These are phyloP conservation scores for Caenorhabditis japonica DNA, from an alignment of 2,888 invertebrate genomes.

Conservation along the genomic window DNA sequence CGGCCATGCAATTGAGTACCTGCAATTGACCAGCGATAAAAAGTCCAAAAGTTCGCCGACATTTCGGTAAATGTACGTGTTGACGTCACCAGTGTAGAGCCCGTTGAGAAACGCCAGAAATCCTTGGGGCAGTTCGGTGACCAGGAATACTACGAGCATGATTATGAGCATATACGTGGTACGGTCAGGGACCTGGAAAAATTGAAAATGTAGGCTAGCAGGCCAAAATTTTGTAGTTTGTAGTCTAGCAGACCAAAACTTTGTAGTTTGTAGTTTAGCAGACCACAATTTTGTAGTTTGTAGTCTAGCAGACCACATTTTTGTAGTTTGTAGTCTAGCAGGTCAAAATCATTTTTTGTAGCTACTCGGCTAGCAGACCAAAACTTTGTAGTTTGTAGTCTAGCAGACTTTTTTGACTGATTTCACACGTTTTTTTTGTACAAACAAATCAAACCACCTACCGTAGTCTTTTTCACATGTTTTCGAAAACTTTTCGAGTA, in stretches of 20 bases:
- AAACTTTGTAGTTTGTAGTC: no score
- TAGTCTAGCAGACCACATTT: no score
- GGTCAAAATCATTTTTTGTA: no score
- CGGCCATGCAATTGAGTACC: conserved; percentile 28
- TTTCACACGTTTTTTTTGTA: no score
- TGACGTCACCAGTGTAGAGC: conserved; percentile 64
- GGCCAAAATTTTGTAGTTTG: no score
- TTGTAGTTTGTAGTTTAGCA: no score
- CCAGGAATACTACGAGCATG: conserved; percentile 67
- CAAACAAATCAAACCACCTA: conserved; percentile 23
- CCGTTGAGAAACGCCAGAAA: conserved; percentile 67
- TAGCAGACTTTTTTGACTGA: no score
- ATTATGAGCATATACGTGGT: conserved; percentile 70
- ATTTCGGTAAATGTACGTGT: conserved; percentile 67
- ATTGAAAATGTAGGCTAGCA: no score
- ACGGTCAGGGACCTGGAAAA: conserved; percentile 56
- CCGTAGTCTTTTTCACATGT: conserved; percentile 70
- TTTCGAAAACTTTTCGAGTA: conserved; percentile 72
- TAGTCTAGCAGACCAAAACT: no score
- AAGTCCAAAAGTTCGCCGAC: conserved; percentile 69
- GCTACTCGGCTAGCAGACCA: no score
- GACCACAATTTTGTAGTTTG: no score
- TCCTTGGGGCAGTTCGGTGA: conserved; percentile 71
- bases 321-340: no score
- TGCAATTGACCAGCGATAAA: conserved; percentile 69